Evolutionary conservation across 2,113 vertebrate species (phyloP).

Genomic region (Dolichallabes microphthalmus): DNA sequence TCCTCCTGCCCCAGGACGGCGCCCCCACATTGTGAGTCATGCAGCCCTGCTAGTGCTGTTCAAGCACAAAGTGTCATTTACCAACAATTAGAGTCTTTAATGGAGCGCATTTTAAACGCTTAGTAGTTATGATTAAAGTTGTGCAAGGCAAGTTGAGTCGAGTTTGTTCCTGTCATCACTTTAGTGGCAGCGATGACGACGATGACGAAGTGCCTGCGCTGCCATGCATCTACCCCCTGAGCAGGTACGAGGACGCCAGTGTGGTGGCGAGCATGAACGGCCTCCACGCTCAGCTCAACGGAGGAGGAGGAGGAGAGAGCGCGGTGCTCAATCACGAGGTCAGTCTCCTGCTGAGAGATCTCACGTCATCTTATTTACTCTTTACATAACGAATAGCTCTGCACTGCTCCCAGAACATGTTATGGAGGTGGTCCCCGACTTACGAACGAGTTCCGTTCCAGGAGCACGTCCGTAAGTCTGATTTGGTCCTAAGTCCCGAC

Average conservation of each 20-base stretch:
- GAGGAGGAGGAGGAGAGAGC: slow-evolving; percentile 80
- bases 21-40: slow-evolving; percentile 85
- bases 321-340: slow-evolving; percentile 85
- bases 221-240: slow-evolving; percentile 87
- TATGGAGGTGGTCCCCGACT: background rate
- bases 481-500: no score
- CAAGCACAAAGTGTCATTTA: background rate
- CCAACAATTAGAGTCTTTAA: background rate
- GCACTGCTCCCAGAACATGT: background rate
- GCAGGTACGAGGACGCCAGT: slow-evolving; percentile 79
- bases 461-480: no score
- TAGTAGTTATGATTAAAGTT: background rate
- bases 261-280: slow-evolving; percentile 86
- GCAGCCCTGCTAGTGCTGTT: background rate
- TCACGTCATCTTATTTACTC: background rate
- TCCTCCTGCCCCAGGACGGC: slow-evolving; percentile 78
- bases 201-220: slow-evolving; percentile 81
- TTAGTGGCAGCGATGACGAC: slow-evolving; percentile 73
- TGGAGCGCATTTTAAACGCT: background rate
- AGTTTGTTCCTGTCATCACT: slow-evolving; percentile 15
- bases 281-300: slow-evolving; percentile 82
- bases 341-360: slow-evolving; percentile 13
- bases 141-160: background rate
- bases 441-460: no score
- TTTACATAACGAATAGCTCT: background rate